These are phyloP conservation scores for Ephialtes manifestator DNA, from an alignment of 2,888 invertebrate species.

Conservation along the genomic window DNA sequence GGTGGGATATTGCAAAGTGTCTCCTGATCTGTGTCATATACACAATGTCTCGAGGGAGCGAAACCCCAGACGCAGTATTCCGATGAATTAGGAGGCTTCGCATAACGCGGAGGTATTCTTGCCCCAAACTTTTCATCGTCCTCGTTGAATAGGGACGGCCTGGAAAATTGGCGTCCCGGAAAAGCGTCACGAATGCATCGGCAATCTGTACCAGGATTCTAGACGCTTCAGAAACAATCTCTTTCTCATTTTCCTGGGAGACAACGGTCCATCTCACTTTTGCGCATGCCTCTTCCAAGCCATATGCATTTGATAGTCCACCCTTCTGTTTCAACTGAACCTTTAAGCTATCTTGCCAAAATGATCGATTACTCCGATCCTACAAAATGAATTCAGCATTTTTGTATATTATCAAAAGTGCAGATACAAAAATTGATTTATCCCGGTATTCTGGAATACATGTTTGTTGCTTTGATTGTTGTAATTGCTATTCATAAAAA, in stretches of 20 bases:
- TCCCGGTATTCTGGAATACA: background rate
- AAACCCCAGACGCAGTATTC: conserved; percentile 66
- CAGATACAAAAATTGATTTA: background rate
- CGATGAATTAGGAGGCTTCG: conserved; percentile 67
- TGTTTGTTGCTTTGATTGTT: background rate
- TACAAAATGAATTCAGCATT: background rate
- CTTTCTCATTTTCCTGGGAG: conserved; percentile 20
- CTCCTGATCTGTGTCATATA: too few relatives aligned
- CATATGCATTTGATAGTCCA: background rate
- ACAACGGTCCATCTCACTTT: background rate
- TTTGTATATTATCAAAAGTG: background rate
- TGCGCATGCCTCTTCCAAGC: background rate
- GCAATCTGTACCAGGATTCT: conserved; percentile 70
- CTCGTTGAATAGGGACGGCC: background rate
- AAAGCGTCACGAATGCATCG: conserved; percentile 71
- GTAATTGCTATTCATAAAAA: background rate
- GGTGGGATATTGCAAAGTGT: too few relatives aligned
- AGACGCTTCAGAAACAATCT: conserved; percentile 50
- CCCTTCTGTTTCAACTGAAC: background rate
- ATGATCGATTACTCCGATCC: background rate
- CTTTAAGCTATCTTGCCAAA: background rate
- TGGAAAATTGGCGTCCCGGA: conserved; percentile 62
- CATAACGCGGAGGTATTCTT: conserved; percentile 64
- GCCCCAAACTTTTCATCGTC: background rate
- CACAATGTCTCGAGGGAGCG: conserved; percentile 51